These are phyloP conservation scores for Gallinago solitaria DNA, from an alignment of 2,797 vertebrate species.

Conservation along the genomic window DNA sequence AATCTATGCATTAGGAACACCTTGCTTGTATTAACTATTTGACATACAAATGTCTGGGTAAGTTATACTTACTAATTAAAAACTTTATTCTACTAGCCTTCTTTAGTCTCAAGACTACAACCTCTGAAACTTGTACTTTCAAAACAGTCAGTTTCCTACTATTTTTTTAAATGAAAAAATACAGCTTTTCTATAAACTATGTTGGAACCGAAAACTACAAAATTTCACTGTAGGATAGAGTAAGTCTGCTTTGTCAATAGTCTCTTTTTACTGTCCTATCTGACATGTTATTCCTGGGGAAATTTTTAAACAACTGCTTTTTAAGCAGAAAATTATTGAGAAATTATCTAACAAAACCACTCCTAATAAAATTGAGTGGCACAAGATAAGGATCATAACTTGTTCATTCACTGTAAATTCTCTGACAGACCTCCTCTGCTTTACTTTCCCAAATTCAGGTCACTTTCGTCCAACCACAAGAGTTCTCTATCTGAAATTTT, in stretches of 20 bases:
- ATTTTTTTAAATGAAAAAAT: not conserved
- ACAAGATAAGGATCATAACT: not conserved
- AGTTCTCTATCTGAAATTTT: not conserved
- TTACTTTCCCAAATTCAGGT: not conserved
- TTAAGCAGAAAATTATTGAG: not conserved
- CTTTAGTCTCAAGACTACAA: not conserved
- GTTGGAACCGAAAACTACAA: not conserved
- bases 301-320: not conserved
- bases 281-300: not conserved
- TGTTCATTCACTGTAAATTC: not conserved
- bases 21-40: not conserved
- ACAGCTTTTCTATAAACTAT: not conserved
- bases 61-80: not conserved
- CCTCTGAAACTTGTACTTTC: not conserved
- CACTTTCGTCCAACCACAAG: not conserved
- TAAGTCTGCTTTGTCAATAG: accelerated
- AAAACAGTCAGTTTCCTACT: not conserved
- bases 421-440: not conserved
- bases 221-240: not conserved
- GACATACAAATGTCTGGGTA: too few relatives aligned
- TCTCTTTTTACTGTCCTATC: not conserved
- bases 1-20: not conserved
- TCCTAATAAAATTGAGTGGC: not conserved
- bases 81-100: not conserved
- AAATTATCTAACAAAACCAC: not conserved